These are phyloP conservation scores for Paedocypris sp. DNA, from an alignment of 2,113 vertebrate species.

Conservation along the genomic window DNA sequence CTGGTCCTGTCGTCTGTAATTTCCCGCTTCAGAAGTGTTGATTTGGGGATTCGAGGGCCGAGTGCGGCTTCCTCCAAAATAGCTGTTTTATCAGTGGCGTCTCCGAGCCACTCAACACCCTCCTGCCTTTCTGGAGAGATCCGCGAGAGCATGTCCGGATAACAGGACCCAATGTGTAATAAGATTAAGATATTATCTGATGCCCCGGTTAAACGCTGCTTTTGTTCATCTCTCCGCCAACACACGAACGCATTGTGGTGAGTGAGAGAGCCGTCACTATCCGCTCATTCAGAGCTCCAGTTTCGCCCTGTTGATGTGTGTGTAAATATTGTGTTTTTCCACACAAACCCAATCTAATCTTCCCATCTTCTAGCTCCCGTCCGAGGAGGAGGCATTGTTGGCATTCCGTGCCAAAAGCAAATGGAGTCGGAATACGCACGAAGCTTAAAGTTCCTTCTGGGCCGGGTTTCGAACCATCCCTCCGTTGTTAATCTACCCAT, in stretches of 20 bases:
- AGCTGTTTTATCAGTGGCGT: background rate
- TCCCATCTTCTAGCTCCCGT: background rate
- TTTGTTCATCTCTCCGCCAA: background rate
- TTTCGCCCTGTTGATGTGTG: background rate
- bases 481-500: constrained; percentile 7
- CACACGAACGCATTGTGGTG: constrained; percentile 5
- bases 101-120: background rate
- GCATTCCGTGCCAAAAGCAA: constrained; percentile 23
- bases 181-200: constrained; percentile 5
- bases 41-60: background rate
- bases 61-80: background rate
- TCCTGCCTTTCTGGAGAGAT: background rate
- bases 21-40: background rate
- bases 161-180: background rate
- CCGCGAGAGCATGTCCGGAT: background rate
- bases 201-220: background rate
- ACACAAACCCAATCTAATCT: constrained; percentile 1
- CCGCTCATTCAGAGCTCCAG: background rate
- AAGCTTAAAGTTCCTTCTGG: background rate
- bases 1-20: background rate
- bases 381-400: background rate
- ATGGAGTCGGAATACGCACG: constrained; percentile 2
- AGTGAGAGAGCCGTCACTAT: background rate
- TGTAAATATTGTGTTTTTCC: constrained; percentile 12
- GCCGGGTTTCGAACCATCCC: too few relatives aligned